Base-by-base conservation (phyloP, 2,797 vertebrate genomes). In the Taenioides sp. region DNA sequence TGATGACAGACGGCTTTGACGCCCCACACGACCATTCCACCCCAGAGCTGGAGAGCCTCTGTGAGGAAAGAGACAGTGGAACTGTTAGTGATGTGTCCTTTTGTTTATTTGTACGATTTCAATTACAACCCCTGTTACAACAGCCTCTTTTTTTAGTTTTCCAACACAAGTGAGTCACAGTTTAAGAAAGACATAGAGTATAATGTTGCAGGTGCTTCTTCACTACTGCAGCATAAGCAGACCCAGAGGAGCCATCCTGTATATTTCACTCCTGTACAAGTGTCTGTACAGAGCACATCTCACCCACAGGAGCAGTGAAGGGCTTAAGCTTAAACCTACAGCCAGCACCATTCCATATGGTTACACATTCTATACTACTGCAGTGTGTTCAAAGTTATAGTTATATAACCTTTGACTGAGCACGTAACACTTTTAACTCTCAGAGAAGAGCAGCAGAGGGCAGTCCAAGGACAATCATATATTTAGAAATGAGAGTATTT, bases 21-120 rank as follows among this genome's bases (percentile, higher is more conserved):
- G 91, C 11, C 93, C 93, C 72, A 89, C 84, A 12, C 95, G 94
- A 16, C 94, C 91, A 14, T 95, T 96, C 95, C 95, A 96, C 83
- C 94, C 87, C 7, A 94, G 89, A 0, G 90, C 89, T 0, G 86
- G 85, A 59, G 90, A 91, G 72, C 69, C 73, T 67, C 93, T 91
- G 12, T 17, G 1, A 27, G 65, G 54, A 22, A 55, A 67, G 72
- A 14, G 10, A 25, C 54, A 14, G 52, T 10, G n/a, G 25, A 28
- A 59, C 5, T 4, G 3, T 47, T 47, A 16, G 43, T 47, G 4
- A 43, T 3, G 12, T 3, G 14, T 43, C 2, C 3, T 43, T 40
- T 40, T 43, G 40, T 43, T 43, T 43, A 43, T 43, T 4, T 16
- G 2, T 17, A 16, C 40, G 2, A 40, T 40, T 40, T 31, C 31